These are phyloP conservation scores for Drosophila lutescens DNA, from an alignment of 2,888 invertebrate genomes.

Conservation along the genomic window DNA sequence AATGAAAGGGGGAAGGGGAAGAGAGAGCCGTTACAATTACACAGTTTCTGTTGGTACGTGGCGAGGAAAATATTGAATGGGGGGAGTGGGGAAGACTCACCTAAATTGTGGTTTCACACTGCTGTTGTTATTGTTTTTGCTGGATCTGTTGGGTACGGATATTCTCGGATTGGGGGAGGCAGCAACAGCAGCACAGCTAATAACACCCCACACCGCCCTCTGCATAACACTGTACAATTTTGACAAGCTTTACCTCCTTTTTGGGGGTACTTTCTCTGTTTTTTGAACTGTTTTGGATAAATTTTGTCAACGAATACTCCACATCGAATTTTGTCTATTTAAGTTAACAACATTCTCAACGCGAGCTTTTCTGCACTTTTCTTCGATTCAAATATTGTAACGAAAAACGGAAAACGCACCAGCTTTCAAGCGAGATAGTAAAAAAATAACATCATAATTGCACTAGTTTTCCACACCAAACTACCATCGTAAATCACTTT, in stretches of 20 bases:
- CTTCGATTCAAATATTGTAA: slow-evolving; percentile 54
- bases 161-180: slow-evolving; percentile 22
- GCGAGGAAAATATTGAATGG: slow-evolving; percentile 19
- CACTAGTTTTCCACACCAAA: slow-evolving; percentile 2
- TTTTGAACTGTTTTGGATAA: slow-evolving; percentile 13
- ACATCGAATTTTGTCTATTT: slow-evolving; percentile 39
- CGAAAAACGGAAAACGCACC: slow-evolving; percentile 26
- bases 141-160: too few relatives aligned
- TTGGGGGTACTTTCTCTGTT: slow-evolving; percentile 6
- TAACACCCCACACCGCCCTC: slow-evolving; percentile 39
- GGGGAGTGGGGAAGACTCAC: slow-evolving; percentile 50
- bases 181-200: slow-evolving; percentile 47
- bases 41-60: slow-evolving; percentile 54
- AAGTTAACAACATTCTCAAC: slow-evolving; percentile 56
- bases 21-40: slow-evolving; percentile 55
- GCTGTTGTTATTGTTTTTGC: slow-evolving; percentile 4
- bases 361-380: slow-evolving; percentile 41
- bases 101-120: slow-evolving; percentile 49
- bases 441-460: neutral
- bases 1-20: slow-evolving; percentile 1
- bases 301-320: slow-evolving; percentile 52
- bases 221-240: slow-evolving; percentile 44
- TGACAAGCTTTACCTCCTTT: slow-evolving; percentile 11
- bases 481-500: neutral
- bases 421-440: neutral